Base-by-base conservation (phyloP, 2,888 invertebrate species). In the Hirtodrosophila trivittata region DNA sequence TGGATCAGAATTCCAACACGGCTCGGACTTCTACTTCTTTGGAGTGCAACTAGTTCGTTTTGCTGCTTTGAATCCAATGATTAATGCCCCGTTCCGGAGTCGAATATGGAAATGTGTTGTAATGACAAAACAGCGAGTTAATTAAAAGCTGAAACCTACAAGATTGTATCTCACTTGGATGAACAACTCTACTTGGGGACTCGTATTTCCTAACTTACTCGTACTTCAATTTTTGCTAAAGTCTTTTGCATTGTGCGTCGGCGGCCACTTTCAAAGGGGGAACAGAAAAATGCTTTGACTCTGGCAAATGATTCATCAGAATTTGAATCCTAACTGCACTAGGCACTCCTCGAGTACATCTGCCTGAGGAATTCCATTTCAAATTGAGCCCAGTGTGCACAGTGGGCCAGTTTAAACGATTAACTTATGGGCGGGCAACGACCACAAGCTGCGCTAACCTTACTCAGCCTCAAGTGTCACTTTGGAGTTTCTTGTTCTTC, bases 81-180 rank as follows among this genome's bases (percentile, higher is more conserved):
- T 71, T 49, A 57, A 72, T 60, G 59, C 55, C 32, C 5, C 28
- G 25, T 41, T 25, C 14, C 12, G 43, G 5, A 25, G 25, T n/a
- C 7, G 32, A 41, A 41, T 60, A 55, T 55, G 9, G 18, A 2
- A 5, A 26, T 37, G 3, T 14, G 50, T 55, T 33, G 38, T 43
- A 74, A 73, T 68, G 74, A 47, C 58, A 21, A 21, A 21, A 21
- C 18, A 52, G 51, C 56, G 39, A 59, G 45, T 75, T 66, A 66
- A 66, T 75, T 74, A 69, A 77, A 69, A 51, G 26, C 16, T 4
- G 13, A 38, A 59, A 43, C 46, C 37, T 26, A 12, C 9, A 32
- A 26, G 72, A 76, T 74, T 43, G 41, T 47, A 74, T 72, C 73
- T 62, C 50, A 60, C 10, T 26, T 12, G n/a, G n/a, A n/a, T 9